These are phyloP conservation scores for Piprites chloris DNA, from an alignment of 2,113 vertebrate species.

Conservation along the genomic window DNA sequence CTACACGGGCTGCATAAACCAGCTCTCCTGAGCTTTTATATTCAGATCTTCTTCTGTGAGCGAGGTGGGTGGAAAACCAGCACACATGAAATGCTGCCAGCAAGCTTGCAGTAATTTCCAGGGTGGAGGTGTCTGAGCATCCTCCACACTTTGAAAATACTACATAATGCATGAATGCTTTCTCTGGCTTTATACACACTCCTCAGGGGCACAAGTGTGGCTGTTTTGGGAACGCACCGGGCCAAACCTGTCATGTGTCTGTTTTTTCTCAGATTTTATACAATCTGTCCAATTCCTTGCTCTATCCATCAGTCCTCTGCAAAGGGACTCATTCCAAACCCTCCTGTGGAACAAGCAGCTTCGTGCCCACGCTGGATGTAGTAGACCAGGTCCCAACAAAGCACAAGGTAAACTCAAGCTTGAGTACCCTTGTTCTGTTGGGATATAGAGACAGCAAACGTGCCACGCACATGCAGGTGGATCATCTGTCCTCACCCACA, in stretches of 20 bases:
- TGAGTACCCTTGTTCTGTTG: accelerated
- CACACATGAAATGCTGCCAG: neutral
- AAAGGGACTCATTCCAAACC: neutral
- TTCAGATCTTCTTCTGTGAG: neutral
- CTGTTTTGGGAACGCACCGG: neutral
- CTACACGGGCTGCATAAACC: neutral
- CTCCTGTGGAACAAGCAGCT: neutral
- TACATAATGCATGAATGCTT: conserved; percentile 46
- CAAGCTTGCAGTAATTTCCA: conserved; percentile 13
- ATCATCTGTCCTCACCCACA: neutral
- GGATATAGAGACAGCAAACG: neutral
- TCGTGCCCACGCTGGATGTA: neutral
- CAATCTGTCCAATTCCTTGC: neutral
- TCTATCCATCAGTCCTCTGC: neutral
- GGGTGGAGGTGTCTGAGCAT: conserved; percentile 41
- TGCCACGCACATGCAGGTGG: accelerated
- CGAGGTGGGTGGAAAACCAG: conserved; percentile 41
- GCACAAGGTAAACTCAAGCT: neutral
- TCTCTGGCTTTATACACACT: conserved; percentile 23
- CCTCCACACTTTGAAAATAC: conserved; percentile 38
- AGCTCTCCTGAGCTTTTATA: neutral
- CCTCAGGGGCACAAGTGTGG: neutral
- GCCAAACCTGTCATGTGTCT: neutral
- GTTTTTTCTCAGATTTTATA: neutral
- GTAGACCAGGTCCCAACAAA: neutral